Evolutionary conservation across 2,888 invertebrate genomes (phyloP), one percentile per base, ranked within the genome.

Genomic region (Plutella xylostella): DNA sequence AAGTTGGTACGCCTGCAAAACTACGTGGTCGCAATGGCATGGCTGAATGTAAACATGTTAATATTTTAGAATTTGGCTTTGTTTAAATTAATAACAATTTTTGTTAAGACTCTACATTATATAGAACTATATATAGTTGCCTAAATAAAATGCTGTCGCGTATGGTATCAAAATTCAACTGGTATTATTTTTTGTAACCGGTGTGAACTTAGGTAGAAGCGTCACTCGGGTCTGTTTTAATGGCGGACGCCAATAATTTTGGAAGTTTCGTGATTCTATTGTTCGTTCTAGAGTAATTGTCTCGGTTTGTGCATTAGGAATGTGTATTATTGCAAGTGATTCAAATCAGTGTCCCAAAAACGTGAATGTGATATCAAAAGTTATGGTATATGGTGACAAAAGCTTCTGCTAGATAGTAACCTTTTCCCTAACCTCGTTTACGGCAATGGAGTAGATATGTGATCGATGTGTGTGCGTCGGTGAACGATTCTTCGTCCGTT

Each of bases 351-450:
- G 76, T 78, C 77, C 65, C 64, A 59, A 57, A 63, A 67, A 68
- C 68, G 75, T 78, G 77, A 65, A 62, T 73, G 80, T 82, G 80
- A 64, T 74, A 77, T 76, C 75, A 80, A 77, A 83, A 76, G 78
- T 71, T 72, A 65, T 61, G 68, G 69, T 75, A 71, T 72, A 73
- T 66, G 70, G 77, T 79, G 79, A 84, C 79, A 75, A 78, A 88
- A 87, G 86, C 78, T 74, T 68, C 68, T 68, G 72, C 73, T 72
- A 79, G 87, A 88, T 86, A 85, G 86, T 86, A 87, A 87, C 87
- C 87, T 88, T 88, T 88, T 88, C 88, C 88, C 87, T 89, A 89
- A 89, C 89, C 89, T 89, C 89, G 88, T 88, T 89, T 88, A 87
- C 88, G 87, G 88, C 88, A 88, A 87, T 88, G 88, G 87, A 87